Base-by-base conservation (phyloP, 2,113 vertebrate genomes). In the Centropus unirufus region DNA sequence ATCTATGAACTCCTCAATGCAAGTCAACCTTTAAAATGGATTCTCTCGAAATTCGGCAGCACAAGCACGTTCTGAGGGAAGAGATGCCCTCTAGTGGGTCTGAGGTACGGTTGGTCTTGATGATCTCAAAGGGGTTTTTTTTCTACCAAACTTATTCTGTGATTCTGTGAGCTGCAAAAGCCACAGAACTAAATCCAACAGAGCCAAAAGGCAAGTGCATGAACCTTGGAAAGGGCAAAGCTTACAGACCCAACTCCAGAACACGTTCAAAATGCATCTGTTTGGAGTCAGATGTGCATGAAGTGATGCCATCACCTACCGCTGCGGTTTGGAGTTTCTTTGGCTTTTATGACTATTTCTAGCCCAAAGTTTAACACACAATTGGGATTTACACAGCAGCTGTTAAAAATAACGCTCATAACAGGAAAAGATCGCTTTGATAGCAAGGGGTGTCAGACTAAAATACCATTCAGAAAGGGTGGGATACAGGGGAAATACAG, bases 61-160 rank as follows among this genome's bases (percentile, higher is more conserved):
- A 3, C 0, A 36, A 40, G 70, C 74, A 62, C 2, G 1, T 67
- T 27, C 17, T 5, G 62, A 80, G 82, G 73, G 73, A 62, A 9
- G 32, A 82, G 64, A n/a, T 72, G 94, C 95, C 92, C 86, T 61
- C 96, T 96, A 95, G 95, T 36, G 96, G 90, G 69, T 55, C 51
- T 44, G 19, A 26, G 44, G 44, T 16, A 15, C 44, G 44, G 15
- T 46, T 46, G 44, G 44, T 46, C 13, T 46, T 46, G 44, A 46
- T 46, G 44, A 46, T 46, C 44, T 46, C 44, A 46, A 46, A 46
- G 44, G 15, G 36, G 36, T 36, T 46, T 18, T 46, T 46, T 46
- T 46, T 18, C 44, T 17, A 46, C 44, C 19, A 18, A 17, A 18
- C 15, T 18, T 18, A 46, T 46, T 46, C 17, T 18, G 19, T 46